A percentile compares a stretch with the other conserved stretches of the same genome.
Conservation (phyloP, 2,113 vertebrate genomes). For the Prunella fulvescens region DNA sequence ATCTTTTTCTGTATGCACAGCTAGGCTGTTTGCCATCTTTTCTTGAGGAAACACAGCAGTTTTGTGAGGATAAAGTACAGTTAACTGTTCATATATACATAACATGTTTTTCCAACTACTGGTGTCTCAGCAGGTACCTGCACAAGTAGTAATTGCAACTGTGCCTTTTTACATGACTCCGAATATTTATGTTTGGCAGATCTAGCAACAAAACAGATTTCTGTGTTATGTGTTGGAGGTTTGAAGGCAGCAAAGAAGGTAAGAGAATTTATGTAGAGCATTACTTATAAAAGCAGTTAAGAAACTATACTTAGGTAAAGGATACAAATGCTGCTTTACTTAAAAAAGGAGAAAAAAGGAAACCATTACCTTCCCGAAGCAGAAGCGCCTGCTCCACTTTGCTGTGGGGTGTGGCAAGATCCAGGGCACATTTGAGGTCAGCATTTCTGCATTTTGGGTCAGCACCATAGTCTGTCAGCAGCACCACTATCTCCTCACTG, state of each 20-base stretch:
- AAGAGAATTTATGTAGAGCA: neutral
- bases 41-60: neutral
- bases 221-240: neutral
- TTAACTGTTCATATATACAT: neutral
- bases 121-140: neutral
- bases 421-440: slow-evolving; percentile 81
- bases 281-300: neutral
- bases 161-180: neutral
- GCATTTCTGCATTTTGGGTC: slow-evolving; percentile 76
- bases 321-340: neutral
- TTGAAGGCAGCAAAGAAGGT: neutral
- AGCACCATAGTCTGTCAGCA: slow-evolving; percentile 88
- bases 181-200: neutral
- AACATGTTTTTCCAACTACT: accelerated
- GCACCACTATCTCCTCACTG: slow-evolving; percentile 67
- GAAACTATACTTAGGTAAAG: neutral
- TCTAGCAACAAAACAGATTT: neutral
- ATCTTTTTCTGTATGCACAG: neutral
- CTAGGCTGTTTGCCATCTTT: neutral
- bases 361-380: slow-evolving; percentile 72
- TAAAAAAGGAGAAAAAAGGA: neutral
- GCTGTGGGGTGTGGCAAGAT: slow-evolving; percentile 75
- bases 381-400: slow-evolving; percentile 72
- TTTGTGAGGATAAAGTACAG: neutral
- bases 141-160: neutral